Percentiles rank a stretch among this genome's conserved stretches.
Evolutionary conservation across 2,113 vertebrate species (phyloP).

Genomic region (Motacilla tschutschensis): DNA sequence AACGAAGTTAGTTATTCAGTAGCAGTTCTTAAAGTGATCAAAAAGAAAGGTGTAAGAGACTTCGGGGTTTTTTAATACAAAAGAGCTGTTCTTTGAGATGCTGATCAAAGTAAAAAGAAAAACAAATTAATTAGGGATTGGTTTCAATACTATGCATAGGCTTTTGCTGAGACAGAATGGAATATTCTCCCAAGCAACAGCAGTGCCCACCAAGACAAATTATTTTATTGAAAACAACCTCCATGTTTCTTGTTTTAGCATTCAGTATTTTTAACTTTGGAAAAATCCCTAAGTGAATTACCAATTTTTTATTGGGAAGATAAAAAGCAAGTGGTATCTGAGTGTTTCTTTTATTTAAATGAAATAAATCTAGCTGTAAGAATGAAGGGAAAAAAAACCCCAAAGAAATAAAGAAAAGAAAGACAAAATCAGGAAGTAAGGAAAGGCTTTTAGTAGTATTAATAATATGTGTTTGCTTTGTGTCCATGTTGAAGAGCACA

Average conservation of each 20-base stretch:
- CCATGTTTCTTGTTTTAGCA: neutral
- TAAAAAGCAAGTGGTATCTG: neutral
- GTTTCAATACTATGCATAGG: neutral
- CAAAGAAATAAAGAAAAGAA: neutral
- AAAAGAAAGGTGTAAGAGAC: neutral
- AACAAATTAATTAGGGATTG: neutral
- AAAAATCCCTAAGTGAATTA: neutral
- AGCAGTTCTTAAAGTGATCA: constrained; percentile 1
- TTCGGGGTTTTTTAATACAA: neutral
- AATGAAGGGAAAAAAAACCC: neutral
- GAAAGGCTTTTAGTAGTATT: neutral
- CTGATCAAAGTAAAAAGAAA: constrained; percentile 15
- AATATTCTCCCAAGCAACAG: neutral
- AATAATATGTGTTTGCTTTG: neutral
- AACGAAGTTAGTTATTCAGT: constrained; percentile 23
- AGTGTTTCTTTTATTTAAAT: neutral
- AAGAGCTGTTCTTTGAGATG: neutral
- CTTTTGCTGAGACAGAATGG: neutral
- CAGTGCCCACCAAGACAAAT: neutral
- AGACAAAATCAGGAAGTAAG: constrained; percentile 15
- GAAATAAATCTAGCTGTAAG: neutral
- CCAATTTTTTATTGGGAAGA: neutral
- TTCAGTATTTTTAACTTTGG: neutral
- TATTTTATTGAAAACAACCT: neutral
- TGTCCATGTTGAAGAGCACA: neutral